Evolutionary conservation across 2,113 vertebrate species (phyloP).

Genomic region (Rhabdomys dilectus): DNA sequence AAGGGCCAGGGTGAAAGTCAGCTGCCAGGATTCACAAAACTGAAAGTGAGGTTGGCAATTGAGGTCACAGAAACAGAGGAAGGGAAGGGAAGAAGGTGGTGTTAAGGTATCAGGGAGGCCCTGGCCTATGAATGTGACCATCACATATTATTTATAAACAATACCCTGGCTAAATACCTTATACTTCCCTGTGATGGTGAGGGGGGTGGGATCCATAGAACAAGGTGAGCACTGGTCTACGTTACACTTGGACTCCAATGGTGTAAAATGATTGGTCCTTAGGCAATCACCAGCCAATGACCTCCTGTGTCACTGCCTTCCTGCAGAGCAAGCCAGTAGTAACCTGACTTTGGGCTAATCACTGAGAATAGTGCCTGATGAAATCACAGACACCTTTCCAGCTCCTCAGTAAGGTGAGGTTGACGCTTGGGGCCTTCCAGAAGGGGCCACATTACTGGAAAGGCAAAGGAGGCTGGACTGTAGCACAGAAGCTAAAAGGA

Average conservation of each 20-base stretch:
- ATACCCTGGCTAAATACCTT: not conserved
- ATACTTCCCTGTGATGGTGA: not conserved
- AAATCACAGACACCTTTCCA: not conserved
- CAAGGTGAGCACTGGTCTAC: not conserved
- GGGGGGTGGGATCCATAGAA: accelerated
- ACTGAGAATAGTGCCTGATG: not conserved
- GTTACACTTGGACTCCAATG: not conserved
- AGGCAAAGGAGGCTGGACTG: not conserved
- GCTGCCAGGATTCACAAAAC: not conserved
- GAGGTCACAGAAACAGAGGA: not conserved
- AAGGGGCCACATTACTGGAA: not conserved
- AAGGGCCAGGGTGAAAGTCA: not conserved
- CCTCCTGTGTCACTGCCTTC: not conserved
- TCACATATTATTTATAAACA: not conserved
- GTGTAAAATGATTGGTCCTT: not conserved
- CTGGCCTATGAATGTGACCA: not conserved
- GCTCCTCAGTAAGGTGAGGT: not conserved
- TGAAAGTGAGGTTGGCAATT: not conserved
- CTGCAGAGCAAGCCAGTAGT: not conserved
- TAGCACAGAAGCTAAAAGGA: not conserved
- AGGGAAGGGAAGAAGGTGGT: not conserved
- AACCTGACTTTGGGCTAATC: not conserved
- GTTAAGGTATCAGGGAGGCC: not conserved
- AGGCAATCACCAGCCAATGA: not conserved
- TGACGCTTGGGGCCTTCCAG: not conserved